Percentiles rank a stretch among this genome's conserved stretches.
Evolutionary conservation across 2,113 vertebrate genomes (phyloP).

Genomic region (Edolisoma coerulescens): DNA sequence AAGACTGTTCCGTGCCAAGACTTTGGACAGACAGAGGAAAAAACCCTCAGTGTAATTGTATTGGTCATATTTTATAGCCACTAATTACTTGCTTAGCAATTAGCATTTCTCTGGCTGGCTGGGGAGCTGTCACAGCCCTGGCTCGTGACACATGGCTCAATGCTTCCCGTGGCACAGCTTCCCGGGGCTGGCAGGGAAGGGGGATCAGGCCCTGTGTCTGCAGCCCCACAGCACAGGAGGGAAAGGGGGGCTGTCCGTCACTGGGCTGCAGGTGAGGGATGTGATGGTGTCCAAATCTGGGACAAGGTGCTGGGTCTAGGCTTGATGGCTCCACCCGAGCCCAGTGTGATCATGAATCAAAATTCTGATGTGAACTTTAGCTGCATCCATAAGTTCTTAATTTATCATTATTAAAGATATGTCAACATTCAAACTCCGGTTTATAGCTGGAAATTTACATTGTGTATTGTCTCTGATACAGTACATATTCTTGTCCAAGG

Average conservation of each 20-base stretch:
- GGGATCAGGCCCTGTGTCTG: no score
- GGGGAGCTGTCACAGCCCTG: slow-evolving; percentile 3
- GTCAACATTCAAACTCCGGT: slow-evolving; percentile 33
- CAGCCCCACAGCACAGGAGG: not conserved
- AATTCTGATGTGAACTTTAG: slow-evolving; percentile 28
- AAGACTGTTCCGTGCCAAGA: slow-evolving; percentile 25
- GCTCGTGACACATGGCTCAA: accelerated
- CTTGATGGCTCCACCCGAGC: not conserved
- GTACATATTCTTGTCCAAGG: slow-evolving; percentile 35
- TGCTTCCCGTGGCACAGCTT: not conserved
- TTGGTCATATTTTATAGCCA: slow-evolving; percentile 29
- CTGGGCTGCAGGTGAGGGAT: not conserved
- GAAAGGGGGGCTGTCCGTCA: not conserved
- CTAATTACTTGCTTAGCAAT: slow-evolving; percentile 45
- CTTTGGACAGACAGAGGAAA: not conserved
- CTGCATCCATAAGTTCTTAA: slow-evolving; percentile 42
- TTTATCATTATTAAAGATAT: slow-evolving; percentile 54
- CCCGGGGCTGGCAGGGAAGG: not conserved
- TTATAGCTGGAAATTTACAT: slow-evolving; percentile 49
- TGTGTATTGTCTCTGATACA: slow-evolving; percentile 21
- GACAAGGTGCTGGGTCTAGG: not conserved
- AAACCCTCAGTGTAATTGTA: not conserved
- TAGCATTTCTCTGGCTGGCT: slow-evolving; percentile 21
- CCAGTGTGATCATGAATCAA: not conserved
- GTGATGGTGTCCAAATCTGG: not conserved